These are phyloP conservation scores for Calliphora vomitoria DNA, from an alignment of 2,888 invertebrate species.

Conservation along the genomic window DNA sequence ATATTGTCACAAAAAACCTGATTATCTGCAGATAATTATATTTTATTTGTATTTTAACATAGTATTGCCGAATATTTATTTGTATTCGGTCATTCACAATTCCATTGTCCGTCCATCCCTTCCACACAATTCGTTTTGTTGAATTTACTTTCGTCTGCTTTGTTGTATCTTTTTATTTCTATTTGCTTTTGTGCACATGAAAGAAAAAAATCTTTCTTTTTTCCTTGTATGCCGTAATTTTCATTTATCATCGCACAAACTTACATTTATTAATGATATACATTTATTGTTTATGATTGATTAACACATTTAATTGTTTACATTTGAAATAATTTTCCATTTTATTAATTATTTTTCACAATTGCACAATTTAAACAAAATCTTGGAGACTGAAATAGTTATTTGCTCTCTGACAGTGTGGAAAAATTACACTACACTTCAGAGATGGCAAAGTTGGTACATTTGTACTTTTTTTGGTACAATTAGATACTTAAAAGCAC, in stretches of 20 bases:
- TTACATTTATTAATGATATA: constrained; percentile 31
- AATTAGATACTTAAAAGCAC: too few species aligned
- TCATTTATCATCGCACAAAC: constrained; percentile 30
- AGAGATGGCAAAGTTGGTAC: too few species aligned
- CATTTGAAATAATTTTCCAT: background rate
- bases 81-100: constrained; percentile 16
- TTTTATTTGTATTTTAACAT: constrained; percentile 7
- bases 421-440: too few species aligned
- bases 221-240: constrained; percentile 30
- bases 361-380: constrained; percentile 60
- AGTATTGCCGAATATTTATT: constrained; percentile 7
- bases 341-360: constrained; percentile 21
- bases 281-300: background rate
- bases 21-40: background rate
- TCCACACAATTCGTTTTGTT: constrained; percentile 35
- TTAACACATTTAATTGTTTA: background rate
- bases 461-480: too few species aligned
- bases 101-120: constrained; percentile 36
- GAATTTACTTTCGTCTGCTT: constrained; percentile 48
- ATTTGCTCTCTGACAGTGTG: constrained; percentile 36
- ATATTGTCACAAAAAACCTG: background rate
- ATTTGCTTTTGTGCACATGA: constrained; percentile 36
- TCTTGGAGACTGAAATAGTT: constrained; percentile 15
- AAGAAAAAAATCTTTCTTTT: constrained; percentile 22
- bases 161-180: constrained; percentile 41